These are phyloP conservation scores for Andrena bicolor DNA, from an alignment of 2,888 invertebrate species.

Conservation along the genomic window DNA sequence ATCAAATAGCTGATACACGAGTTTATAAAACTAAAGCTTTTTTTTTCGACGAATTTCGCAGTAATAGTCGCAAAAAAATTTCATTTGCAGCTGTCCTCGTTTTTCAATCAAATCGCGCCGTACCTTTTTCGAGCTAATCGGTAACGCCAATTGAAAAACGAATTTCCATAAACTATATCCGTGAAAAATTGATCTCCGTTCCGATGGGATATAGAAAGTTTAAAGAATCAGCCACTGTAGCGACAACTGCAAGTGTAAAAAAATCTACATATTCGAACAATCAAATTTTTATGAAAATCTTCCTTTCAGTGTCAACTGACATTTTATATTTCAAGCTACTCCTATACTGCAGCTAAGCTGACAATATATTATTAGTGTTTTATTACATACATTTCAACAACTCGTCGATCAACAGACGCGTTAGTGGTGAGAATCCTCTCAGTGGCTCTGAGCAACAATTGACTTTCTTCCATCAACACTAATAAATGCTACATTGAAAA, in stretches of 20 bases:
- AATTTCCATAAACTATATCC: slow-evolving; percentile 4
- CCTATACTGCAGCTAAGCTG: too few relatives aligned
- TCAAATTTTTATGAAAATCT: too few relatives aligned
- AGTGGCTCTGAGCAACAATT: too few relatives aligned
- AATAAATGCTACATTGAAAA: background rate
- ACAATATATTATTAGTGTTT: too few relatives aligned
- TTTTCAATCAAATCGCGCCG: background rate
- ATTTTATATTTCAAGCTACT: too few relatives aligned
- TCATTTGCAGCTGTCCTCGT: slow-evolving; percentile 1
- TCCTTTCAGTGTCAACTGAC: too few relatives aligned
- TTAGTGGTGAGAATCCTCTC: too few relatives aligned
- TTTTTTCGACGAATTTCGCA: slow-evolving; percentile 15
- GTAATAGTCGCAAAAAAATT: slow-evolving; percentile 18
- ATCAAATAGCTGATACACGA: slow-evolving; percentile 27
- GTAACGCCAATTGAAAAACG: background rate
- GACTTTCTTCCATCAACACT: too few relatives aligned
- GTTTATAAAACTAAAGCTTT: slow-evolving; percentile 17
- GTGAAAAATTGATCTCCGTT: background rate
- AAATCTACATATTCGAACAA: too few relatives aligned
- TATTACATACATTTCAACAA: too few relatives aligned
- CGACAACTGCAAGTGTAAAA: too few relatives aligned
- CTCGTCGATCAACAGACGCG: too few relatives aligned
- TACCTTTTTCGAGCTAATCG: background rate
- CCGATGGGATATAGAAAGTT: background rate
- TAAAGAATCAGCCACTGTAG: background rate